These are phyloP conservation scores for Dicycla oo DNA, from an alignment of 2,888 invertebrate species.

Conservation along the genomic window DNA sequence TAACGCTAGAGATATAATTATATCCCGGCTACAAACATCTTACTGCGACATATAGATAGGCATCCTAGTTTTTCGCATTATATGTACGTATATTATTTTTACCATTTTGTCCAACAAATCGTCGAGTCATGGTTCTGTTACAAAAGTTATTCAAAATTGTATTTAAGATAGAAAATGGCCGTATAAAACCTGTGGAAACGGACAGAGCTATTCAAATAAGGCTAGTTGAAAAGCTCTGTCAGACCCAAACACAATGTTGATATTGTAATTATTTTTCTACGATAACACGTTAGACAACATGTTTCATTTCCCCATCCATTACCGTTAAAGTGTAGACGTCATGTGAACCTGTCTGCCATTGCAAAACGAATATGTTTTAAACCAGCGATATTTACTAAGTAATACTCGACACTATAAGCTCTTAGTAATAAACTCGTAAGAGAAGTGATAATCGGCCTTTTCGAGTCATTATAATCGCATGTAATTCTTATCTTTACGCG, in stretches of 20 bases:
- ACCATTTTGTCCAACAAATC: not conserved
- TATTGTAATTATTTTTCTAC: not conserved
- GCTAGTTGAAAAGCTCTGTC: not conserved
- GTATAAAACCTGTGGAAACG: no score
- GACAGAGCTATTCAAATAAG: no score
- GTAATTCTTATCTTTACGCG: slow-evolving; percentile 52
- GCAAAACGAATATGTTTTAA: slow-evolving; percentile 24
- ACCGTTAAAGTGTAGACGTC: not conserved
- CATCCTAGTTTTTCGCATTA: not conserved
- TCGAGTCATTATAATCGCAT: slow-evolving; percentile 46
- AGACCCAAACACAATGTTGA: not conserved
- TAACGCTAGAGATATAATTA: no score
- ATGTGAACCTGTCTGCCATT: not conserved
- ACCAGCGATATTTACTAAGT: slow-evolving; percentile 27
- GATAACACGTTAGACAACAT: not conserved
- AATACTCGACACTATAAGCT: slow-evolving; percentile 33
- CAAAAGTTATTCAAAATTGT: not conserved
- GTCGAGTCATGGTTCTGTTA: not conserved
- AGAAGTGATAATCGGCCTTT: slow-evolving; percentile 46
- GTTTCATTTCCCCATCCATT: not conserved
- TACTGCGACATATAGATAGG: no score
- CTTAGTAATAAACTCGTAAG: slow-evolving; percentile 51
- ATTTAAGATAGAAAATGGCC: not conserved
- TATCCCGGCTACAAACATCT: no score
- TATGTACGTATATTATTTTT: not conserved